Evolutionary conservation across 53 echinoderm and acorn worm species (phyloP).

Genomic region (Astropecten irregularis): DNA sequence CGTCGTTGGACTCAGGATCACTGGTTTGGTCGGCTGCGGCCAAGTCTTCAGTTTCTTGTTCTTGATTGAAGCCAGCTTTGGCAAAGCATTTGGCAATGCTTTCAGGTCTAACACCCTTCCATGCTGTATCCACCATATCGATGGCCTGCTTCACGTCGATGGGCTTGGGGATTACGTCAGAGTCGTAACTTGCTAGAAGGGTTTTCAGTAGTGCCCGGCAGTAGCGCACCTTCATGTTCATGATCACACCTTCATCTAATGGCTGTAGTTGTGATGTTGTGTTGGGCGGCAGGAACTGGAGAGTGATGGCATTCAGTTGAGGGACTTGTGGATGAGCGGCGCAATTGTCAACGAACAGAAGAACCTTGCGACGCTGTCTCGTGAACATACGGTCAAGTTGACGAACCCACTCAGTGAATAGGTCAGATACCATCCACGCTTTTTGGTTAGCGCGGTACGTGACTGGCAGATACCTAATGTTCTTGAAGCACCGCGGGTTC

Average conservation of each 20-base stretch:
- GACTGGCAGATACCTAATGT: slow-evolving; percentile 42
- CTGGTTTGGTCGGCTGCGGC: neutral
- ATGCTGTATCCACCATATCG: too few species aligned
- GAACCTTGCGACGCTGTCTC: slow-evolving; percentile 20
- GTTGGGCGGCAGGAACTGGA: slow-evolving; percentile 61
- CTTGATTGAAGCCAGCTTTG: too few species aligned
- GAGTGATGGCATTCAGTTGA: too few species aligned
- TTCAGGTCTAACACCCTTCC: too few species aligned
- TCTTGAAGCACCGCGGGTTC: slow-evolving; percentile 23
- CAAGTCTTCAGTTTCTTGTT: neutral
- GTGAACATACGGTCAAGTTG: slow-evolving; percentile 18
- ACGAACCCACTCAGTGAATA: slow-evolving; percentile 48
- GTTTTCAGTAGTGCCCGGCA: neutral
- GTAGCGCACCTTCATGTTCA: neutral
- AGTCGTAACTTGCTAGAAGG: neutral
- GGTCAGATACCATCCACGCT: too few species aligned
- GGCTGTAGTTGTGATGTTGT: slow-evolving; percentile 56
- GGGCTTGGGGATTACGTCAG: neutral
- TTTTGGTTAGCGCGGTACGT: slow-evolving; percentile 42
- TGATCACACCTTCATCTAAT: slow-evolving; percentile 60
- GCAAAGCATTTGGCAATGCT: too few species aligned
- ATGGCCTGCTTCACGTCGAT: slow-evolving; percentile 22
- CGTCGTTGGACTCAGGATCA: neutral
- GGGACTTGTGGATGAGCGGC: slow-evolving; percentile 40
- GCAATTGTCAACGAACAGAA: slow-evolving; percentile 58